These are phyloP conservation scores for Premnoplex brunnescens DNA, from an alignment of 2,797 vertebrate genomes.

Conservation along the genomic window DNA sequence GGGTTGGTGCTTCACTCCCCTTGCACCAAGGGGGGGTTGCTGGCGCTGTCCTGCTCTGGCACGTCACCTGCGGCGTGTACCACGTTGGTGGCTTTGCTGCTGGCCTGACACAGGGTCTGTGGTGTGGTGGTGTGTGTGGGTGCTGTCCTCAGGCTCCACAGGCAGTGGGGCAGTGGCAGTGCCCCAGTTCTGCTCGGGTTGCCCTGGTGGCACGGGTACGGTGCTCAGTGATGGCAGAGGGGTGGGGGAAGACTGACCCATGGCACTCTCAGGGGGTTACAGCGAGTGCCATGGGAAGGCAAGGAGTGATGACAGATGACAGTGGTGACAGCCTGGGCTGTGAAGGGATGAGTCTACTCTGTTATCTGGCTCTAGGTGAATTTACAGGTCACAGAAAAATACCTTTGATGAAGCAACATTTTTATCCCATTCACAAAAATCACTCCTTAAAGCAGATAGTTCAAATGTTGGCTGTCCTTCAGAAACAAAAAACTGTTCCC, in stretches of 20 bases:
- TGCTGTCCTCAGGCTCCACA: accelerated
- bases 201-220: accelerated
- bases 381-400: not conserved
- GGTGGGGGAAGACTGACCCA: not conserved
- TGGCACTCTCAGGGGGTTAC: accelerated
- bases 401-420: not conserved
- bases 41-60: accelerated
- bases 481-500: not conserved
- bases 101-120: accelerated
- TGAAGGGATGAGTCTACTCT: not conserved
- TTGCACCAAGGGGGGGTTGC: accelerated
- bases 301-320: accelerated
- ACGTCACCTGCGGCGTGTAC: accelerated
- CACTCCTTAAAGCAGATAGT: not conserved
- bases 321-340: not conserved
- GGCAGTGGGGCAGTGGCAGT: accelerated
- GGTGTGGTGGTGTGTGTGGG: accelerated
- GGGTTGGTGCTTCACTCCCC: accelerated
- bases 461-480: not conserved
- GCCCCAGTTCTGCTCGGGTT: accelerated
- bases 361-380: not conserved
- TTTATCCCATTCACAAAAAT: not conserved
- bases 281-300: accelerated
- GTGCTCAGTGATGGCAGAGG: accelerated
- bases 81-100: not conserved